phyloP scores from a whole-genome alignment of 37 sponge, comb jelly and placozoan genomes.

The Beroe forskalii region DNA sequence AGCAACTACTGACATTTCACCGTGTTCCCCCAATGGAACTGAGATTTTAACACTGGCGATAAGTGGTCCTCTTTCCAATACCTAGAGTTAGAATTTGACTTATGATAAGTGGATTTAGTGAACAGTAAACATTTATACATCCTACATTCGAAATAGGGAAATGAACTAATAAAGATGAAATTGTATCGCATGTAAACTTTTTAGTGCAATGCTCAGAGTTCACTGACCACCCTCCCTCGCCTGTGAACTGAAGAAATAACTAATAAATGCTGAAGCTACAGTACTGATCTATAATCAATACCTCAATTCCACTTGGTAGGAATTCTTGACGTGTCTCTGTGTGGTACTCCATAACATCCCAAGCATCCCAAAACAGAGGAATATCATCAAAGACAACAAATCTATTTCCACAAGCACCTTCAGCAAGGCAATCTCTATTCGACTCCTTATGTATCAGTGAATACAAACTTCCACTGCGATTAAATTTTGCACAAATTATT shows the following conservation, averaged over 20 bases:
- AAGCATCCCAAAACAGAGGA: slow-evolving; percentile 87
- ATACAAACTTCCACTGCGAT: background rate
- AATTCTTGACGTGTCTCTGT: slow-evolving; percentile 72
- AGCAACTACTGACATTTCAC: slow-evolving; percentile 40
- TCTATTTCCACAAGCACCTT: slow-evolving; percentile 67
- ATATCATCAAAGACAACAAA: slow-evolving; percentile 80
- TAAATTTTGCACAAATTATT: background rate
- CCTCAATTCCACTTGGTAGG: background rate
- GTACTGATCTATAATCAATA: no score
- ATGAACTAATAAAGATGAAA: no score
- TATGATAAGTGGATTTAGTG: no score
- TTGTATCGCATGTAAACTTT: no score
- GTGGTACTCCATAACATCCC: slow-evolving; percentile 90
- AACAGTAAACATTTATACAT: no score
- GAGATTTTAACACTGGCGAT: slow-evolving; percentile 13
- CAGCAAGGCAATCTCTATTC: slow-evolving; percentile 63
- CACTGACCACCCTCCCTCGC: no score
- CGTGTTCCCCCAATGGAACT: slow-evolving; percentile 5
- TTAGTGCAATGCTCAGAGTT: no score
- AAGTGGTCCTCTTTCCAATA: slow-evolving; percentile 69
- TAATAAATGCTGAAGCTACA: no score
- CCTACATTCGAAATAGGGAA: no score
- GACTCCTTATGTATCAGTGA: background rate
- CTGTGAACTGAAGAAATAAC: no score
- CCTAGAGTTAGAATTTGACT: slow-evolving; percentile 7